phyloP scores from a whole-genome alignment of 2,113 vertebrate species.

The Pangasianodon gigas region DNA sequence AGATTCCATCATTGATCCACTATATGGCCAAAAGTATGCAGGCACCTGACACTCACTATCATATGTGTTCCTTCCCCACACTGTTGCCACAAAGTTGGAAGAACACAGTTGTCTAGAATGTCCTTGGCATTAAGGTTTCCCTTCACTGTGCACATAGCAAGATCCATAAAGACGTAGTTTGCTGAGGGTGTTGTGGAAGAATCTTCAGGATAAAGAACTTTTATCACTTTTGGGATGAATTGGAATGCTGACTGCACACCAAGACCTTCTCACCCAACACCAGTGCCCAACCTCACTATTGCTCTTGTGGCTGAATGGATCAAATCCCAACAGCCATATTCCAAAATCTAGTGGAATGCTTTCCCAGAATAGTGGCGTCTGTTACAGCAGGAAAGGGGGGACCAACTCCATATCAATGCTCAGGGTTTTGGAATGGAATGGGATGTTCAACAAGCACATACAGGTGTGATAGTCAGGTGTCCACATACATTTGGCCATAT shows the following conservation, averaged over 20 bases:
- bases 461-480: not conserved
- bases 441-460: not conserved
- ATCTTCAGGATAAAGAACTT: no score
- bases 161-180: not conserved
- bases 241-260: not conserved
- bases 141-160: not conserved
- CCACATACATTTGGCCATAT: not conserved
- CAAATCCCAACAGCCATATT: not conserved
- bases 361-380: not conserved
- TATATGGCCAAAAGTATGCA: not conserved
- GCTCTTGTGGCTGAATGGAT: not conserved
- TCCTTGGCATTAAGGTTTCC: not conserved
- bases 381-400: not conserved
- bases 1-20: constrained; percentile 14
- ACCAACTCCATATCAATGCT: not conserved
- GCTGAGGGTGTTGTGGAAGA: not conserved
- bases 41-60: not conserved
- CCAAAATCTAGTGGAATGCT: not conserved
- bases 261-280: not conserved
- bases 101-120: not conserved
- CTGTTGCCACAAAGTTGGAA: not conserved
- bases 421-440: not conserved
- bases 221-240: not conserved
- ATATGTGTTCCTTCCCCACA: not conserved
- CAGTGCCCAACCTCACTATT: not conserved